Evolutionary conservation across 1,140 invertebrate genomes (phyloP), one percentile per base, ranked within the genome.

Genomic region (Scaptomyza graminum): DNA sequence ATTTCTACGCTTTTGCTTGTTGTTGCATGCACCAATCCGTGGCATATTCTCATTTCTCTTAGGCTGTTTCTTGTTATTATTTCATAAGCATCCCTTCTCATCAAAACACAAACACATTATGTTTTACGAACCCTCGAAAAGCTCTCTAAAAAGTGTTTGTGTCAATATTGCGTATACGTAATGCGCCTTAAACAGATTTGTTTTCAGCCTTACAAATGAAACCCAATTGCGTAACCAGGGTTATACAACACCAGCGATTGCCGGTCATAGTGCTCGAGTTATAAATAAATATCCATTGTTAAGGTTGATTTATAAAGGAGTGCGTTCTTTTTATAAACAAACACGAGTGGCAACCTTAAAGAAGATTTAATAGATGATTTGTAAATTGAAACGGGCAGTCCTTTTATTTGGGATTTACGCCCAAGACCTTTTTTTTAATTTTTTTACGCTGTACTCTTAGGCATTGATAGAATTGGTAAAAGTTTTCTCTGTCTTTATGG

Each of bases 91-190:
- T 8, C 41, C 50, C 54, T 49, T 55, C 71, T 41, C 60, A 49
- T 39, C 49, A 49, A 37, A 39, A 11, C 12, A n/a, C 37, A 41
- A 12, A 41, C 37, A 0, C 68, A 71, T 66, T 71, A 66, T 57
- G 31, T 46, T 65, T 46, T 55, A 37, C 39, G 37, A 34, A 18
- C 15, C 31, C 28, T 34, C 31, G 31, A 9, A 16, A 12, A 34
- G 11, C 9, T 44, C 11, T 52, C 31, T 34, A 2, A 9, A 15
- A 63, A 59, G 54, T 57, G 60, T 50, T 43, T 59, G 62, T 39
- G 49, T 64, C 66, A 52, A 78, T 72, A 76, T 6, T 78, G 74
- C 74, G 82, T 82, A 82, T 87, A 79, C 70, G 64, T 63, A 81
- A 74, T 73, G 49, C 47, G 75, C 49, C 39, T 37, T 46, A 49